Conservation (phyloP, 2,113 vertebrate genomes). For the Tursiops truncatus region DNA sequence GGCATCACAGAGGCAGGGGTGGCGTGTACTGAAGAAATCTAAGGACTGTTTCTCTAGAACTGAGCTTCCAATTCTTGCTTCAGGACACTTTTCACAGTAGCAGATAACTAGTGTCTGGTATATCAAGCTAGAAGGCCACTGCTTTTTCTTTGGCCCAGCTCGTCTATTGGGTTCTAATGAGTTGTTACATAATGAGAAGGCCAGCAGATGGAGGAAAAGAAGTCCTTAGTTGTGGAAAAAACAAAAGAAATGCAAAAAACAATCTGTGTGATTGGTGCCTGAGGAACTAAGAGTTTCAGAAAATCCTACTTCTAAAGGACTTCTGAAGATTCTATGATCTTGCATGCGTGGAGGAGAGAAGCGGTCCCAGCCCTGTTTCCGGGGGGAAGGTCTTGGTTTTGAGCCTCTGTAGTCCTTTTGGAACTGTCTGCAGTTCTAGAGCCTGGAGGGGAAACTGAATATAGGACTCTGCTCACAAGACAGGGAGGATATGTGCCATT, state of each 20-base stretch:
- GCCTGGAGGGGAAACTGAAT: background rate
- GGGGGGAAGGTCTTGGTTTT: background rate
- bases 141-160: background rate
- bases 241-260: background rate
- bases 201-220: background rate
- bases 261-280: background rate
- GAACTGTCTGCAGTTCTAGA: background rate
- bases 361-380: background rate
- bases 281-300: conserved; percentile 14
- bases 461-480: background rate
- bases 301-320: background rate
- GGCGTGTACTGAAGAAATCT: background rate
- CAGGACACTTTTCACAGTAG: background rate
- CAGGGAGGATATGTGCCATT: background rate
- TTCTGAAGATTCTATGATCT: background rate
- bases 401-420: background rate
- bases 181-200: conserved; percentile 13
- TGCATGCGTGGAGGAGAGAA: background rate
- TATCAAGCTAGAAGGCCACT: background rate
- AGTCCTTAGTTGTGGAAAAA: background rate
- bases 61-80: background rate
- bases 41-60: background rate
- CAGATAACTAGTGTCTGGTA: background rate
- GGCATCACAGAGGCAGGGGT: background rate
- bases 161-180: background rate